Evolutionary conservation across 2,888 invertebrate species (phyloP), one percentile per base, ranked within the genome.

Genomic region (Oligia latruncula): DNA sequence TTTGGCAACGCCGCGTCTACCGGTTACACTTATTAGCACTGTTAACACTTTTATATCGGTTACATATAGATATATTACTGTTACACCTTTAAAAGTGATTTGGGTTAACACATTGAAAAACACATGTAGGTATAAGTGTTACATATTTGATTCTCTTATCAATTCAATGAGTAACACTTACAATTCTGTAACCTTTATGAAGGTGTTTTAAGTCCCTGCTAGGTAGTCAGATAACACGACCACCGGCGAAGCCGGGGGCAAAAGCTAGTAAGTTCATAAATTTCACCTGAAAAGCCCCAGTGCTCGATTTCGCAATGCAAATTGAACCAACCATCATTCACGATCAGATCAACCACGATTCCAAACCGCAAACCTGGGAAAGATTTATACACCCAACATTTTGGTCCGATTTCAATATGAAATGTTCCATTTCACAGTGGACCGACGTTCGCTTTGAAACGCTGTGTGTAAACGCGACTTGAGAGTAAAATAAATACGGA

Each of bases 311-410:
- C 86, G 88, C 81, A 86, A 90, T 91, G 84, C 87, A 90, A 90
- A 91, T 89, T 85, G 76, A 78, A 67, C 82, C 78, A 82, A 80
- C 84, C 86, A 83, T 86, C 88, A 85, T 72, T 68, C 83, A 85
- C 82, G 89, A 89, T 91, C 90, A 85, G 90, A 91, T 91, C 87
- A 88, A 86, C 87, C 82, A 86, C 84, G 82, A 88, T 79, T 85
- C 75, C 76, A 83, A 83, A 89, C 89, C 89, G 58, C 86, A 90
- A 86, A 81, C 84, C 78, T 77, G 71, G 75, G 67, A 80, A 86
- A 85, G 86, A 88, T 91, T 91, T 90, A 90, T 89, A 81, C 66
- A 81, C 80, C 77, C 71, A 58, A 60, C 78, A 78, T 87, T 88
- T 86, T 74, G 82, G 82, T 75, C n/a, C 71, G 81, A 89, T 89